A percentile compares a stretch with the other conserved stretches of the same genome.
These are phyloP conservation scores for Coelogynopora nodosa DNA, from an alignment of 2,888 invertebrate genomes.

Conservation along the genomic window DNA sequence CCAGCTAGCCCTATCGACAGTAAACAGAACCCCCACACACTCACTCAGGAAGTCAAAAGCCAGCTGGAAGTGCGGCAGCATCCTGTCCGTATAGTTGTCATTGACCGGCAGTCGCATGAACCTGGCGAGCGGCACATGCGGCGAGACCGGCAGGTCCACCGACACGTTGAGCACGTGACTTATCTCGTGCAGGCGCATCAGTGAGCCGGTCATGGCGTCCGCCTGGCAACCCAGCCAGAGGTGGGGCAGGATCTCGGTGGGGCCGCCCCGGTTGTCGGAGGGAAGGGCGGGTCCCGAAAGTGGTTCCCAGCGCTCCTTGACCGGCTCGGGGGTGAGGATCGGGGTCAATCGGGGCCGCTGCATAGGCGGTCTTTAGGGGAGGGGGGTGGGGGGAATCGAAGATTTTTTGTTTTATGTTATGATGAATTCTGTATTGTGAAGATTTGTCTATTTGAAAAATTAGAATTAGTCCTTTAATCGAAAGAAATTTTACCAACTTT, in stretches of 20 bases:
- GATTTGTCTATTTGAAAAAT: too few relatives aligned
- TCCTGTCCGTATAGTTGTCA: conserved; percentile 64
- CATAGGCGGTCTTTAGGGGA: not conserved
- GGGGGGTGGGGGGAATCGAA: not conserved
- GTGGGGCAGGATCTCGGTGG: conserved; percentile 43
- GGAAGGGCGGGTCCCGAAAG: conserved; percentile 36
- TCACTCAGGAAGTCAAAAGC: conserved; percentile 64
- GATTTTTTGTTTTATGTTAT: too few relatives aligned
- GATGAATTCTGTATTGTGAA: too few relatives aligned
- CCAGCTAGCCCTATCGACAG: too few relatives aligned
- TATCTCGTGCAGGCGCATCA: conserved; percentile 60
- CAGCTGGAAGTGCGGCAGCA: conserved; percentile 63
- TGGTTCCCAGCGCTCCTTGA: not conserved
- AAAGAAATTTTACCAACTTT: too few relatives aligned
- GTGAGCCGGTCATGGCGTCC: conserved; percentile 39
- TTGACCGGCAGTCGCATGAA: conserved; percentile 65
- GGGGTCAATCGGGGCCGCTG: not conserved
- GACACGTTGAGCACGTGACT: conserved; percentile 63
- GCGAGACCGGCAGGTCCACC: conserved; percentile 61
- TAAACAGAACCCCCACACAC: not conserved
- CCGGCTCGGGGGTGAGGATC: not conserved
- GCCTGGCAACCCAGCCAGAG: conserved; percentile 44
- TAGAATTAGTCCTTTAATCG: too few relatives aligned
- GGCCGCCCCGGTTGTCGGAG: conserved; percentile 28
- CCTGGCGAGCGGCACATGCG: conserved; percentile 62